These are phyloP conservation scores for Spea hammondii DNA, from an alignment of 2,797 vertebrate species.

Conservation along the genomic window DNA sequence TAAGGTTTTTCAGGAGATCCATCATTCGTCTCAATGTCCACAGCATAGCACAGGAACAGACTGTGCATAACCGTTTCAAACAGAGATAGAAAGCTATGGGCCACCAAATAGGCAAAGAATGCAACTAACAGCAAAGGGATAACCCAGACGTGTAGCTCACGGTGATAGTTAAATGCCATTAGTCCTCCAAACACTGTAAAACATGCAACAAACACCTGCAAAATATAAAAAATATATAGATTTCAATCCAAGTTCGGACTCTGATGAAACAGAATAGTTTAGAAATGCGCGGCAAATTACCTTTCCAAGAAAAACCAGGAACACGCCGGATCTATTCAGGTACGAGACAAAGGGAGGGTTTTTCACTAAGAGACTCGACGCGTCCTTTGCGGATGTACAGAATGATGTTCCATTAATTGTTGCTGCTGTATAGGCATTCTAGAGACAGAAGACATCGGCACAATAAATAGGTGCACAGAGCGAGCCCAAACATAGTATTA, in stretches of 20 bases:
- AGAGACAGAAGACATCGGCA: slow-evolving; percentile 52
- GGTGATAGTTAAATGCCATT: slow-evolving; percentile 75
- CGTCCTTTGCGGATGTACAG: slow-evolving; percentile 69
- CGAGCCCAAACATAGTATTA: too few species aligned
- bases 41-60: slow-evolving; percentile 70
- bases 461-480: too few species aligned
- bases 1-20: slow-evolving; percentile 71
- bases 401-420: slow-evolving; percentile 73
- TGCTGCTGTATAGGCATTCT: slow-evolving; percentile 69
- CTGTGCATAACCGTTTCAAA: slow-evolving; percentile 70
- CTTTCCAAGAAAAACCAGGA: slow-evolving; percentile 73
- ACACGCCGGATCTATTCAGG: slow-evolving; percentile 65
- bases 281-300: slow-evolving; percentile 57
- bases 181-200: slow-evolving; percentile 73
- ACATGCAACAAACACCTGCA: slow-evolving; percentile 71
- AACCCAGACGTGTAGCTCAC: slow-evolving; percentile 68
- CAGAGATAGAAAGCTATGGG: slow-evolving; percentile 71
- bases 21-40: slow-evolving; percentile 74
- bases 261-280: slow-evolving; percentile 53
- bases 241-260: too few species aligned
- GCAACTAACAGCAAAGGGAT: slow-evolving; percentile 68
- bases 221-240: slow-evolving; percentile 1
- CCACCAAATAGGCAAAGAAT: slow-evolving; percentile 70
- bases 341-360: slow-evolving; percentile 60
- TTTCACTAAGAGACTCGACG: slow-evolving; percentile 59